A percentile compares a stretch with the other conserved stretches of the same genome.
Conservation (phyloP, 2,113 vertebrate genomes). For the Aegotheles bennettii region DNA sequence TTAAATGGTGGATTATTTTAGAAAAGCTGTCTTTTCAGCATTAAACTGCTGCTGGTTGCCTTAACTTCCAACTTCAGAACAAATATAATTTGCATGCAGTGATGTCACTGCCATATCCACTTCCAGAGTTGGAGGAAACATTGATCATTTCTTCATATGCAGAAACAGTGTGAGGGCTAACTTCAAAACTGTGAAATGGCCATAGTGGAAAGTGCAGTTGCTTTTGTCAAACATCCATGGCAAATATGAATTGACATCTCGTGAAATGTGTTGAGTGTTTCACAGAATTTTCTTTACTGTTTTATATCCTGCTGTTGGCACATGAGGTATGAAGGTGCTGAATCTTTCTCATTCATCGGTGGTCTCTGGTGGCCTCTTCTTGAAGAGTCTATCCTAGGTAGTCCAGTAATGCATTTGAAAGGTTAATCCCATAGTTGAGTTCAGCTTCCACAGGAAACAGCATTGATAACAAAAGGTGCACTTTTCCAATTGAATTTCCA, state of each 20-base stretch:
- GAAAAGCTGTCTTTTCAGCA: background rate
- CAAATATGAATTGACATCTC: background rate
- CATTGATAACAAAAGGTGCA: background rate
- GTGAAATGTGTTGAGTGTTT: background rate
- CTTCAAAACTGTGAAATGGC: background rate
- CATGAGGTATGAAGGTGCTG: background rate
- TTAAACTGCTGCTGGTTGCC: background rate
- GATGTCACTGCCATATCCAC: background rate
- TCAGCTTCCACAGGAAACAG: background rate
- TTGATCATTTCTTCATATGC: background rate
- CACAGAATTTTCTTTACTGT: background rate
- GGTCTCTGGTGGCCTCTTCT: background rate
- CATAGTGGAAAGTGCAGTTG: background rate
- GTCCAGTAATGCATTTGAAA: background rate
- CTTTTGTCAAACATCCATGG: background rate
- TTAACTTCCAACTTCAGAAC: background rate
- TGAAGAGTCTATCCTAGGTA: background rate
- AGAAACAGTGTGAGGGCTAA: background rate
- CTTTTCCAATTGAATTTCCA: background rate
- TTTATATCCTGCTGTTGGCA: background rate
- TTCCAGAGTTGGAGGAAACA: background rate
- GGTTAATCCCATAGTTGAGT: background rate
- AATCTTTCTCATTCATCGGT: background rate
- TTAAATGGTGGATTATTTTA: background rate
- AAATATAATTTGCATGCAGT: background rate